Evolutionary conservation across 2,888 invertebrate species (phyloP), one percentile per base, ranked within the genome.

Genomic region (Toxonevra muliebris): DNA sequence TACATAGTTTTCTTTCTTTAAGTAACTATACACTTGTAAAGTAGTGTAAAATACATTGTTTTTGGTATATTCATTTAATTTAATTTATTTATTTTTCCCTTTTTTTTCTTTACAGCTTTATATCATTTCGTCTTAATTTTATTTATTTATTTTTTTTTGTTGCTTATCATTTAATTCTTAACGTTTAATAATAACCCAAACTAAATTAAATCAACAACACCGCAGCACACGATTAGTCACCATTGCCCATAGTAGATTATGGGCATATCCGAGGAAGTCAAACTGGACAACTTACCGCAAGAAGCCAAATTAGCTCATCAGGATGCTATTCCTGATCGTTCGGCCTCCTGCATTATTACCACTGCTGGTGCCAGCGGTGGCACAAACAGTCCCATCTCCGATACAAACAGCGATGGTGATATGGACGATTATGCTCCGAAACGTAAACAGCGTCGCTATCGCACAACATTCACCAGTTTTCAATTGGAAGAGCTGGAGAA

Each of bases 401-500:
- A 89, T 73, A 87, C 88, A 77, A 89, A 91, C 73, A 91, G 90
- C 65, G 89, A 90, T 60, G 90, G 90, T 15, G 88, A 89, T 59
- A 82, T 88, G 52, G 91, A 94, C 79, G 93, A 94, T 74, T 93
- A 93, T 81, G 88, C 93, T 0, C 95, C 95, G 0, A 96, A 96
- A 85, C 87, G 96, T 74, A 96, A 96, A 82, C 96, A 96, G 82
- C 88, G 96, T 10, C 87, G 96, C 57, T 96, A 96, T 83, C 88
- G 96, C 73, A 96, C 96, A n/a, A 96, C 96, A 42, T 96, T 96
- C 86, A 96, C 96, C 57, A 95, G 95, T 80, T 96, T 94, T 81
- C 95, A 98, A 85, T 87, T 98, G 74, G 97, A 98, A 84, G 97
- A 98, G 84, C 86, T 98, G 77, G 97, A 98, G 86, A 97, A 97